phyloP scores from a whole-genome alignment of 2,797 vertebrate species.

The Melanogrammus aeglefinus region DNA sequence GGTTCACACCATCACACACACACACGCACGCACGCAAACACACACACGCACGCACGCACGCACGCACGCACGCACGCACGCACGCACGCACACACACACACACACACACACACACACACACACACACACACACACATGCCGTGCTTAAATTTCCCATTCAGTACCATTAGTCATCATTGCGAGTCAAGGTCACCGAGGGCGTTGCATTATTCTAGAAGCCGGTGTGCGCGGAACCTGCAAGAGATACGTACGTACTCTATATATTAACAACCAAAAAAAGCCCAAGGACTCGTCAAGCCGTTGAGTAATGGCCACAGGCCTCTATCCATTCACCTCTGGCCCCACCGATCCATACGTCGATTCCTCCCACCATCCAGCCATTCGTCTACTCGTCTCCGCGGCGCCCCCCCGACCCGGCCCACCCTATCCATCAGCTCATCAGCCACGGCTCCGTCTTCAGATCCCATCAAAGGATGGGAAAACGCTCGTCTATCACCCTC shows the following conservation, averaged over 20 bases:
- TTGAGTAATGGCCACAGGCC: slow-evolving; percentile 52
- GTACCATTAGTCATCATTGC: slow-evolving; percentile 65
- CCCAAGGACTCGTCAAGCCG: slow-evolving; percentile 48
- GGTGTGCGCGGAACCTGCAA: slow-evolving; percentile 48
- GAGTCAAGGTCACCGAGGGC: slow-evolving; percentile 58
- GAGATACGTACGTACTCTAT: slow-evolving; percentile 47
- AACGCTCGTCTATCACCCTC: slow-evolving; percentile 3
- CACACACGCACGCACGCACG: slow-evolving; percentile 5
- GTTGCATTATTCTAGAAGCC: slow-evolving; percentile 59
- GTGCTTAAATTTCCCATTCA: slow-evolving; percentile 23
- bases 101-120: slow-evolving; percentile 7
- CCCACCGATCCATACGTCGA: slow-evolving; percentile 15
- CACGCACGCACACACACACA: slow-evolving; percentile 4
- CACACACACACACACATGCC: slow-evolving; percentile 19
- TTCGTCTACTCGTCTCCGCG: slow-evolving; percentile 22
- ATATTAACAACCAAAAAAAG: slow-evolving; percentile 17
- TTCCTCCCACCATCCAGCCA: slow-evolving; percentile 39
- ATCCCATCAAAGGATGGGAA: slow-evolving; percentile 31
- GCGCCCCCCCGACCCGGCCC: neutral
- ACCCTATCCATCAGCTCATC: neutral
- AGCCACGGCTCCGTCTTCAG: neutral
- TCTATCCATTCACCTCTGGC: slow-evolving; percentile 43
- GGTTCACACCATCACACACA: too few species aligned
- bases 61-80: too few species aligned
- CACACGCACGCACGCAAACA: slow-evolving; percentile 1